Evolutionary conservation across 2,797 vertebrate genomes (phyloP), one percentile per base, ranked within the genome.

Genomic region (Zalophus californianus): DNA sequence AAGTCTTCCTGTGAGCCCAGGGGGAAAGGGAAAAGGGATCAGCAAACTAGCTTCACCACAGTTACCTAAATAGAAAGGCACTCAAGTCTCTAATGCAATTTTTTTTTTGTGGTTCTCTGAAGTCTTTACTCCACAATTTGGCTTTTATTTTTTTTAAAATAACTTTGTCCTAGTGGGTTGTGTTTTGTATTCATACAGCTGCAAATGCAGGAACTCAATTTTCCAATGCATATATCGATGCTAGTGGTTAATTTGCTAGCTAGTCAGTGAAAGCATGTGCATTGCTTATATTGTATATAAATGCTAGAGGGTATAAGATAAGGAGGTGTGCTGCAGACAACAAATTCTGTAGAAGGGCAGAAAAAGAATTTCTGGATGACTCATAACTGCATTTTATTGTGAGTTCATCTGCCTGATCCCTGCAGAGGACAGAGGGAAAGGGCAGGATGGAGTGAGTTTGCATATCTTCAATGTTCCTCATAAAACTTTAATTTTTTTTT

Each of bases 1-100:
- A 6, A 80, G 58, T 85, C 82, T 41, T 44, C 79, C 35, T n/a
- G 5, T 25, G 62, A 72, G 56, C 68, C 60, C 52, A 66, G 41
- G 86, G 86, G 88, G 32, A 88, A 86, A 92, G 13, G 27, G n/a
- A 87, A 85, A 84, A 32, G 10, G 10, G 20, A 44, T 85, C 29
- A 84, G 50, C 35, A 92, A 94, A 64, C 44, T 66, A 35, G 62
- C 56, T 68, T 82, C 86, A 90, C 56, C 79, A 92, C 58, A 91
- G 80, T 97, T 95, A 87, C 94, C 91, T 89, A 70, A 92, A 82
- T 79, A 50, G 95, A 89, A 97, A 97, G 83, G 62, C 73, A 93
- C 48, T 96, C 79, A 70, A 91, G 78, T 91, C 73, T 92, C 79
- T 97, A 86, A 84, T 83, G 58, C 56, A 93, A 78, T 44, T 93